Conservation (phyloP, 2,888 invertebrate genomes). For the Hirudinaria manillensis region DNA sequence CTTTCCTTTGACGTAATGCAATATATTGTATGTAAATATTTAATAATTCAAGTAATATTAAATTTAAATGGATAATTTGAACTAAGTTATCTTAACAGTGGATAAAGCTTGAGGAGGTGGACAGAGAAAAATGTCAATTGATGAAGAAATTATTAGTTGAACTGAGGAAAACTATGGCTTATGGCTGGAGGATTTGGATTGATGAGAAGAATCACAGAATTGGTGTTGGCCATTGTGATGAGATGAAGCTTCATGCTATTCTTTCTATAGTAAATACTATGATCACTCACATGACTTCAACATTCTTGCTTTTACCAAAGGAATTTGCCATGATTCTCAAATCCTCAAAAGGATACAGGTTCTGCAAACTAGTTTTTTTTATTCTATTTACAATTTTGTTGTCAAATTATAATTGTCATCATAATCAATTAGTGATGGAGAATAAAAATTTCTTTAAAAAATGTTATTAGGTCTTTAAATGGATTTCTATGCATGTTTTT, state of each 20-base stretch:
- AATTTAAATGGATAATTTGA: not conserved
- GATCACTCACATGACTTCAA: not conserved
- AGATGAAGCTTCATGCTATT: not conserved
- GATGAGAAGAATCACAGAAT: constrained; percentile 2
- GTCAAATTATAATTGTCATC: too few relatives aligned
- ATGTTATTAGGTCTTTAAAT: too few relatives aligned
- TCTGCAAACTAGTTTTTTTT: not conserved
- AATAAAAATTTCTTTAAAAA: too few relatives aligned
- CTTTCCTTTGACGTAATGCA: not conserved
- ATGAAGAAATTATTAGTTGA: not conserved
- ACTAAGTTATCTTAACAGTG: not conserved
- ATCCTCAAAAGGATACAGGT: constrained; percentile 5
- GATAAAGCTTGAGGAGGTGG: not conserved
- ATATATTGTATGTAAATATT: not conserved
- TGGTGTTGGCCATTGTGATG: constrained; percentile 10
- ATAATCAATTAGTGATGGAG: too few relatives aligned
- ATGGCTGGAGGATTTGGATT: constrained; percentile 14
- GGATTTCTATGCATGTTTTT: too few relatives aligned
- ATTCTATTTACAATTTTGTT: not conserved
- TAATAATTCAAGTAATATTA: not conserved
- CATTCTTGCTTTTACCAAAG: not conserved
- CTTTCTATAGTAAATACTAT: not conserved
- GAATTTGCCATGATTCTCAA: not conserved
- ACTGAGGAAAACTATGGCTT: not conserved
- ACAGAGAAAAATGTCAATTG: constrained; percentile 7